phyloP scores from a whole-genome alignment of 2,797 vertebrate genomes.

The Smutsia temminckii region DNA sequence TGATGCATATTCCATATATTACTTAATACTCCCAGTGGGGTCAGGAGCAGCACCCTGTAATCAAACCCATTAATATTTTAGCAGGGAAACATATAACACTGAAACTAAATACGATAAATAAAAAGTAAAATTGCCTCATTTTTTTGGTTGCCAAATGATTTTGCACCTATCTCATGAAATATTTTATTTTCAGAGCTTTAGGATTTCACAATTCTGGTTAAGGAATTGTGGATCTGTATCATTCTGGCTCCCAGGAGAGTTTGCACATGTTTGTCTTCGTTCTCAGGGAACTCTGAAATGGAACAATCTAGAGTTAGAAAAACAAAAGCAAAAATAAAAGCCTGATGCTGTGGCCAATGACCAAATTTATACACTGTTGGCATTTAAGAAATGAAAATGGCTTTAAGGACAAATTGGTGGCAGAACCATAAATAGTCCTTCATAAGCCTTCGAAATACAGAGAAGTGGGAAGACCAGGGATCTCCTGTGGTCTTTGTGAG shows the following conservation, averaged over 20 bases:
- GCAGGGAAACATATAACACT: conserved; percentile 1
- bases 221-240: background rate
- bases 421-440: background rate
- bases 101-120: conserved; percentile 3
- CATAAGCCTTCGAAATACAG: background rate
- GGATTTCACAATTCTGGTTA: background rate
- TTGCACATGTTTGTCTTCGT: background rate
- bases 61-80: conserved; percentile 69
- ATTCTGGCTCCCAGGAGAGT: background rate
- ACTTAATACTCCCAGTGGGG: conserved; percentile 51
- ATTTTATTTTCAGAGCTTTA: conserved; percentile 23
- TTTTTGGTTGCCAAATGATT: conserved; percentile 25
- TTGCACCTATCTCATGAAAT: background rate
- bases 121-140: background rate
- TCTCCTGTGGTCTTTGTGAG: background rate
- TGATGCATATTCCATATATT: background rate
- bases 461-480: background rate
- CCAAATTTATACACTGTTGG: background rate
- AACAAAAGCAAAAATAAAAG: background rate
- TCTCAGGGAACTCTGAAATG: background rate
- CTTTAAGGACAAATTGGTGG: conserved; percentile 18
- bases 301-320: background rate
- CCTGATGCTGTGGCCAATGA: background rate
- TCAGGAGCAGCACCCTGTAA: background rate
- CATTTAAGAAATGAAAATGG: conserved; percentile 12